Conservation (phyloP, 2,797 vertebrate genomes). For the Hemitrygon akajei region DNA sequence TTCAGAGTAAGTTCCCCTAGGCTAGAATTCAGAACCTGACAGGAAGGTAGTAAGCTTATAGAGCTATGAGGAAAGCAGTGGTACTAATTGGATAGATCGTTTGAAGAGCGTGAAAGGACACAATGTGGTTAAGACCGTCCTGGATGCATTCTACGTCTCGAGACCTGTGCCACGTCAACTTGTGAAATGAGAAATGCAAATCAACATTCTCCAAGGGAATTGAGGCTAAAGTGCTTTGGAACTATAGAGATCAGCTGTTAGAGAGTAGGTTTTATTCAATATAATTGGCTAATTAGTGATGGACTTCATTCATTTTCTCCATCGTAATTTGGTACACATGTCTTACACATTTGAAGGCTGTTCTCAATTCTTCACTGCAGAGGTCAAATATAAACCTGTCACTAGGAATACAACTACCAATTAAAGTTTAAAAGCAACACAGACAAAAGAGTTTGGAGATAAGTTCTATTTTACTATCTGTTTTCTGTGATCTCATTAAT, state of each 20-base stretch:
- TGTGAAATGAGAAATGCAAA: background rate
- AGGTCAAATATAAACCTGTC: background rate
- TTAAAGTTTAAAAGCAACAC: background rate
- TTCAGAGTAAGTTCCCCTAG: too few relatives aligned
- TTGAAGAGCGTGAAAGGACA: background rate
- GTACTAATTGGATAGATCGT: background rate
- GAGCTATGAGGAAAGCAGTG: background rate
- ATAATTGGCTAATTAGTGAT: background rate
- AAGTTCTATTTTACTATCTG: background rate
- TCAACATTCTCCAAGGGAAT: background rate
- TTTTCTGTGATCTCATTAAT: conserved; percentile 15
- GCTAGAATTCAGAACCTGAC: too few relatives aligned
- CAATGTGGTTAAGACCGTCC: background rate
- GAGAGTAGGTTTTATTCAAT: background rate
- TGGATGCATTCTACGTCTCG: background rate
- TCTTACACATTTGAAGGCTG: background rate
- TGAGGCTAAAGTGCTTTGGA: too few relatives aligned
- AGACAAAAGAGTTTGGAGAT: background rate
- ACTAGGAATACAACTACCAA: background rate
- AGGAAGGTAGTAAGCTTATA: background rate
- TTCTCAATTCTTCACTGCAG: background rate
- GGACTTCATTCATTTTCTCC: background rate
- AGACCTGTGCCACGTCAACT: background rate
- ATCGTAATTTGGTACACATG: background rate
- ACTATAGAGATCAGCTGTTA: background rate